A percentile compares a stretch with the other conserved stretches of the same genome.
Evolutionary conservation across 1,140 invertebrate species (phyloP).

Genomic region (Anastrepha obliqua): DNA sequence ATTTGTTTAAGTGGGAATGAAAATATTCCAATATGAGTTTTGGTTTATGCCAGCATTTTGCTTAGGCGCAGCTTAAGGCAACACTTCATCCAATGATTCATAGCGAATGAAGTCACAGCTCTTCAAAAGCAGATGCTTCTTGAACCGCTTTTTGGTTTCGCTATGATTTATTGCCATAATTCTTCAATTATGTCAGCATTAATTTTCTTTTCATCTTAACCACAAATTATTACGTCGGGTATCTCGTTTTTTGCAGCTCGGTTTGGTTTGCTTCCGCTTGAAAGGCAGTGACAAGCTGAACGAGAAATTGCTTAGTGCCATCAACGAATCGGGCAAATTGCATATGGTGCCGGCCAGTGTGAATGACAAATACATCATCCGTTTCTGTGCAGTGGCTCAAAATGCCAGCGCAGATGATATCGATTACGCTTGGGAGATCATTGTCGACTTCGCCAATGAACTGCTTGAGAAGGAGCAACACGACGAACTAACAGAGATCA

Average conservation of each 20-base stretch:
- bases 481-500: conserved; percentile 81
- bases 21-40: background rate
- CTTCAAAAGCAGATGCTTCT: background rate
- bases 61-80: background rate
- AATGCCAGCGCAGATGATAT: conserved; percentile 92
- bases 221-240: conserved; percentile 56
- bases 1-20: no score
- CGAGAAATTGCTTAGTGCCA: conserved; percentile 93
- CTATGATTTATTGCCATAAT: background rate
- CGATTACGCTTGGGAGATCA: conserved; percentile 92
- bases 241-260: conserved; percentile 77
- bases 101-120: background rate
- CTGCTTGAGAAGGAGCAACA: conserved; percentile 84
- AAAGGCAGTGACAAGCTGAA: conserved; percentile 93
- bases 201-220: background rate
- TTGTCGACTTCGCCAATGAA: conserved; percentile 89
- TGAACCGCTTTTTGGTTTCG: background rate
- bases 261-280: conserved; percentile 89
- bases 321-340: conserved; percentile 96
- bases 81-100: background rate
- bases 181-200: background rate
- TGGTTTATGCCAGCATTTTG: background rate
- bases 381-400: conserved; percentile 96
- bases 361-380: conserved; percentile 93
- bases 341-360: conserved; percentile 98